These are phyloP conservation scores for Anguilla megastoma DNA, from an alignment of 2,797 vertebrate species.

Conservation along the genomic window DNA sequence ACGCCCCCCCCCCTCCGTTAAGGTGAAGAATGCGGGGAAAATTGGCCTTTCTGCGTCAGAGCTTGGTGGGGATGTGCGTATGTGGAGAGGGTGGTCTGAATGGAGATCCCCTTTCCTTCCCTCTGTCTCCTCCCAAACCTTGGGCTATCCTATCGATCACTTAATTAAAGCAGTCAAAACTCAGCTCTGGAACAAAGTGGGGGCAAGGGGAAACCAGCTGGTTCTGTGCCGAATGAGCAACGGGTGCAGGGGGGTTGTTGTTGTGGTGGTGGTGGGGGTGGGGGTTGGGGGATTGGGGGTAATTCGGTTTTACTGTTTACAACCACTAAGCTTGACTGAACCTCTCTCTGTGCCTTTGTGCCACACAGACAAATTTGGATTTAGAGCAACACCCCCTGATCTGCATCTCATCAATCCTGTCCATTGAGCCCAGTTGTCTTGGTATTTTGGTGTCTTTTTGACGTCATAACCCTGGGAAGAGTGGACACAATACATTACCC, in stretches of 20 bases:
- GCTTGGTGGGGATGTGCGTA: constrained; percentile 17
- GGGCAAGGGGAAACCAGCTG: not conserved
- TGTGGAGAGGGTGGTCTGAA: constrained; percentile 10
- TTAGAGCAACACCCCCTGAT: constrained; percentile 3
- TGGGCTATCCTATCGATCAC: not conserved
- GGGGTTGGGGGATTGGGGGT: not conserved
- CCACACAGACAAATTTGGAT: not conserved
- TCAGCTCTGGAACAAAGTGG: not conserved
- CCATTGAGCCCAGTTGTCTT: constrained; percentile 12
- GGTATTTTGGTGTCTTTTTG: not conserved
- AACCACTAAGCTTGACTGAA: constrained; percentile 1
- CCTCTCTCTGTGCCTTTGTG: constrained; percentile 18
- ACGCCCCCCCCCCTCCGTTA: constrained; percentile 10
- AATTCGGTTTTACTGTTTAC: constrained; percentile 15
- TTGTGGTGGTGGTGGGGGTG: not conserved
- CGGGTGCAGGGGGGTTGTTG: not conserved
- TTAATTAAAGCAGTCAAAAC: not conserved
- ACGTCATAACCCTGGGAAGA: constrained; percentile 24
- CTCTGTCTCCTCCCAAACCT: not conserved
- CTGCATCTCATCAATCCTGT: constrained; percentile 27
- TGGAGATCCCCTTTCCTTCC: not conserved
- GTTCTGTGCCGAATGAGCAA: not conserved
- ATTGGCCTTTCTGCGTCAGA: constrained; percentile 33
- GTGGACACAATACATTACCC: not conserved
- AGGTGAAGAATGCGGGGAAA: constrained; percentile 16